Evolutionary conservation across 2,797 vertebrate species (phyloP).

Genomic region (Morus bassanus): DNA sequence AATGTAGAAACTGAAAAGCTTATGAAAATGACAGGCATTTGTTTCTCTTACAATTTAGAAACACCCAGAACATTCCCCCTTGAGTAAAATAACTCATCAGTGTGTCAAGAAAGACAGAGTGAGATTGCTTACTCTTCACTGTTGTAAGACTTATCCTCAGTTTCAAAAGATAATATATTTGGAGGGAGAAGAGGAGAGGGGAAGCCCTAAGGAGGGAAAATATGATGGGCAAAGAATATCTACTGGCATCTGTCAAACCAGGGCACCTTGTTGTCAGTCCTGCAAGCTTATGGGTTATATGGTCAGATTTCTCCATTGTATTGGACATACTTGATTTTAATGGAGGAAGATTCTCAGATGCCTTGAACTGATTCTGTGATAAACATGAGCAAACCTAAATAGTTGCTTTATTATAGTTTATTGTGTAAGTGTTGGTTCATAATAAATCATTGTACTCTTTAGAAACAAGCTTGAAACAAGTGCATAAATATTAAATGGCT

Average conservation of each 20-base stretch:
- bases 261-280: background rate
- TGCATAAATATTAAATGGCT: conserved; percentile 58
- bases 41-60: background rate
- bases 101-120: background rate
- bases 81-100: background rate
- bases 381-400: conserved; percentile 16
- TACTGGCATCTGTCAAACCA: background rate
- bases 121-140: background rate
- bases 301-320: background rate
- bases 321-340: background rate
- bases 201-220: background rate
- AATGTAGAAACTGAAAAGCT: background rate
- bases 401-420: conserved; percentile 25
- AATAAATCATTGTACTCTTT: conserved; percentile 52
- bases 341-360: background rate
- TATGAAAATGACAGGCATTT: background rate
- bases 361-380: background rate
- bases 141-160: fast-evolving
- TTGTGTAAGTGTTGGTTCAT: conserved; percentile 25
- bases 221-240: background rate
- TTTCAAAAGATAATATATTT: background rate
- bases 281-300: background rate
- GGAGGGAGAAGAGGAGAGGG: background rate
- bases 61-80: background rate
- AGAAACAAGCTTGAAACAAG: conserved; percentile 52